Conservation (phyloP, 2,888 invertebrate species). For the Aleiodes testaceus region DNA sequence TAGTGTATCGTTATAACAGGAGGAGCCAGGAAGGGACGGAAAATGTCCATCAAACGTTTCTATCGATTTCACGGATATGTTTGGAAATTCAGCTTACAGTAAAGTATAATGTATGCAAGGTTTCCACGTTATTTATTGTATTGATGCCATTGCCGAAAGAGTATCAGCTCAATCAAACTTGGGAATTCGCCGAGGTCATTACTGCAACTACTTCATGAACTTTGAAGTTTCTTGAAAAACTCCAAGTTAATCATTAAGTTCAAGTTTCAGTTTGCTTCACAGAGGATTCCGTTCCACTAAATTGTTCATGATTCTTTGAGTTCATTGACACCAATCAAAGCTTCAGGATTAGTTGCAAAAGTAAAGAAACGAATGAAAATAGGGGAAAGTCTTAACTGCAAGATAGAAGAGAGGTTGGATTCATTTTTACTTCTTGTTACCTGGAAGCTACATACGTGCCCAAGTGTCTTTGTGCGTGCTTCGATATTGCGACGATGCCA, state of each 20-base stretch:
- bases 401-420: neutral
- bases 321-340: conserved; percentile 5
- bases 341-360: neutral
- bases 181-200: no score
- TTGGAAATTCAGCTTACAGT: conserved; percentile 23
- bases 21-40: neutral
- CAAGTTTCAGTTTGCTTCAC: no score
- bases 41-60: conserved; percentile 43
- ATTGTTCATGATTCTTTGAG: neutral
- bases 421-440: conserved; percentile 14
- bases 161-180: no score
- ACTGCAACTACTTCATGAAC: no score
- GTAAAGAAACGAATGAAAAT: neutral
- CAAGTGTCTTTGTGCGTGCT: conserved; percentile 31
- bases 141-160: no score
- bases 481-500: conserved; percentile 34
- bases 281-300: no score
- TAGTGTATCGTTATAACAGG: neutral
- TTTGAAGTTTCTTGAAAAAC: no score
- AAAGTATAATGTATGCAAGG: neutral
- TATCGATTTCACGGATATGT: conserved; percentile 6
- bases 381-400: conserved; percentile 20
- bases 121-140: neutral
- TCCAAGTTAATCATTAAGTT: no score
- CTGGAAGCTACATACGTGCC: conserved; percentile 31